phyloP scores from a whole-genome alignment of 2,888 invertebrate genomes.

The Lasioglossum pauxillum region DNA sequence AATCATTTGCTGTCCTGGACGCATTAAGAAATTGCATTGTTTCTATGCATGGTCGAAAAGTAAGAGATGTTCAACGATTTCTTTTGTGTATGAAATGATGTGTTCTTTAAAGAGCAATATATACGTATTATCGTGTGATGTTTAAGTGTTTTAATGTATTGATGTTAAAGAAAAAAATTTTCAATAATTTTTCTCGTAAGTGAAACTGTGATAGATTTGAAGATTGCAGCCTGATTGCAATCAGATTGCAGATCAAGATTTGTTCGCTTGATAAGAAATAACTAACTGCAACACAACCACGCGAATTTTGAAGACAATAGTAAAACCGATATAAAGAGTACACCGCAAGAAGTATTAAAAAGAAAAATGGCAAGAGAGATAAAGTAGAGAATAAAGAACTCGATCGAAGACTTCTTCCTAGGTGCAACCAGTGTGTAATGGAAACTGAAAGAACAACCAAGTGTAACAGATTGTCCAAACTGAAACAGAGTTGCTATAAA shows the following conservation, averaged over 20 bases:
- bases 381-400: conserved; percentile 6
- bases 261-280: neutral
- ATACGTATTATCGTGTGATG: too few species aligned
- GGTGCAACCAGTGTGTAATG: neutral
- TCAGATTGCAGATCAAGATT: neutral
- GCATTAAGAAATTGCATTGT: neutral
- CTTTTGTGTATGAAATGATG: too few species aligned
- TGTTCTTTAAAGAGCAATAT: too few species aligned
- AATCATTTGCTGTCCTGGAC: neutral
- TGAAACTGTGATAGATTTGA: too few species aligned
- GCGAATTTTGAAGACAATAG: neutral
- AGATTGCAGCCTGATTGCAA: too few species aligned
- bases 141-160: too few species aligned
- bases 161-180: too few species aligned
- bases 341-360: neutral
- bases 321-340: neutral
- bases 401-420: neutral
- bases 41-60: neutral
- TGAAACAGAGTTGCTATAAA: neutral
- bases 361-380: neutral
- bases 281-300: neutral
- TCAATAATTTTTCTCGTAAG: too few species aligned
- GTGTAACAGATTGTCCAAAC: neutral
- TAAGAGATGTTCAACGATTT: neutral
- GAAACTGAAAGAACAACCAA: conserved; percentile 8